phyloP scores from a whole-genome alignment of 1,140 invertebrate genomes.

The Nephotettix cincticeps region DNA sequence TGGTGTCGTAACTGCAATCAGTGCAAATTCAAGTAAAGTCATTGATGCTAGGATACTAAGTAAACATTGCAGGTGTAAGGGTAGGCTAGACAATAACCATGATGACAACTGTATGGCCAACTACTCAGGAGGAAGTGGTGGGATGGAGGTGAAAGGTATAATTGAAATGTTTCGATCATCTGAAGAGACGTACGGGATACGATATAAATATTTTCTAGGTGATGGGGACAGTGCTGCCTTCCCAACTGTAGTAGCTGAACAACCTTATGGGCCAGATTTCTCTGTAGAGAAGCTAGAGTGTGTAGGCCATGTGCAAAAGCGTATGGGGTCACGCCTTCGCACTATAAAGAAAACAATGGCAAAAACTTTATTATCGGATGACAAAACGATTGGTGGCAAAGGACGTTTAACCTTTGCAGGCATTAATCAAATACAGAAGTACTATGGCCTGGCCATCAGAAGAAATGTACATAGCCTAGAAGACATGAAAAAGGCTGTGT shows the following conservation, averaged over 20 bases:
- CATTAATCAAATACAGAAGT: neutral
- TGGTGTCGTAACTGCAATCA: neutral
- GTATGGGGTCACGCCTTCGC: neutral
- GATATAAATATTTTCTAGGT: neutral
- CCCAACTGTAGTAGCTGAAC: neutral
- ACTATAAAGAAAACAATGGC: neutral
- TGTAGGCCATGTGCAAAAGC: too few relatives aligned
- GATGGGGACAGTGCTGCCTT: neutral
- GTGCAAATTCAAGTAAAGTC: neutral
- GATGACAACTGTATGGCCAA: neutral
- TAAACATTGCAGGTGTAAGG: neutral
- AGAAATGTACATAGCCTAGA: neutral
- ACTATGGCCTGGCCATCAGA: neutral
- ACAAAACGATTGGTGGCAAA: neutral
- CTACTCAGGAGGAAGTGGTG: neutral
- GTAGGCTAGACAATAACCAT: neutral
- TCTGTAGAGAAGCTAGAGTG: neutral
- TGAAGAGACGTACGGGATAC: neutral
- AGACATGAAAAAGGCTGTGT: neutral
- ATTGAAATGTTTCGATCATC: neutral
- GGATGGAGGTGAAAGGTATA: neutral
- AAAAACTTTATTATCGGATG: neutral
- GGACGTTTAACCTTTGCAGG: neutral
- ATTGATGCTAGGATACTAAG: neutral
- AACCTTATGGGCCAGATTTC: neutral